Percentiles rank a stretch among this genome's conserved stretches.
phyloP scores from a whole-genome alignment of 2,888 invertebrate species.

The Marasmarcha lunaedactyla region DNA sequence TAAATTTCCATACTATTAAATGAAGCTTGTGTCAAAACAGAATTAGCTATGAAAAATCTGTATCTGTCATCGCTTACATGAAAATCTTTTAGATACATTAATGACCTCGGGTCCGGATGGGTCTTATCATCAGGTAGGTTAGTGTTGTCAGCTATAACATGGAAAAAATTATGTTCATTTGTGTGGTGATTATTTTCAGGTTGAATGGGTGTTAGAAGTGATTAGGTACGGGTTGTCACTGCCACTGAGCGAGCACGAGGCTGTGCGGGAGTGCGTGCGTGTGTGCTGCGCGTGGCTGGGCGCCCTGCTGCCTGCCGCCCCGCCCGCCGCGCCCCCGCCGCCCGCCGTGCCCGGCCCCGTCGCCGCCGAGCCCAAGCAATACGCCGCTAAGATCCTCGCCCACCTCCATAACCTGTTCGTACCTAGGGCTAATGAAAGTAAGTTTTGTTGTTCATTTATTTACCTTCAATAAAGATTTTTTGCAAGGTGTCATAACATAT shows the following conservation, averaged over 20 bases:
- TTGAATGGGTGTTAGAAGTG: conserved; percentile 88
- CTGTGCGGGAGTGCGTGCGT: conserved; percentile 94
- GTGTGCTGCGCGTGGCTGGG: conserved; percentile 98
- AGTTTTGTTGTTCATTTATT: conserved; percentile 25
- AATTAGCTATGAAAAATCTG: too few relatives aligned
- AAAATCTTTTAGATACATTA: too few relatives aligned
- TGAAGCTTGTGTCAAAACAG: too few relatives aligned
- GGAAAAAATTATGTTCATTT: too few relatives aligned
- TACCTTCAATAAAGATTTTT: background rate
- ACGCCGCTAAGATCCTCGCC: conserved; percentile 89
- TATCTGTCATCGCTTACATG: too few relatives aligned
- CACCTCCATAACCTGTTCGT: conserved; percentile 96
- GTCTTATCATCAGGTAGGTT: too few relatives aligned
- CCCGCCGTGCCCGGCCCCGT: conserved; percentile 91
- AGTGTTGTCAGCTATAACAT: too few relatives aligned
- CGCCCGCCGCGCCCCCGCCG: conserved; percentile 85
- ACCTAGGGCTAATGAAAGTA: conserved; percentile 93
- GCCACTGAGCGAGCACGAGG: conserved; percentile 91
- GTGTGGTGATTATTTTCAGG: too few relatives aligned
- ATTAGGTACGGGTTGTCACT: conserved; percentile 93
- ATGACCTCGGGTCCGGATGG: too few relatives aligned
- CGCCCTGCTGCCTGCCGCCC: conserved; percentile 86
- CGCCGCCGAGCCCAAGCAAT: conserved; percentile 88
- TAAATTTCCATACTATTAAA: too few relatives aligned
- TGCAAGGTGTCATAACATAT: background rate